Conservation (phyloP, 2,797 vertebrate species). For the Liparis tanakae region DNA sequence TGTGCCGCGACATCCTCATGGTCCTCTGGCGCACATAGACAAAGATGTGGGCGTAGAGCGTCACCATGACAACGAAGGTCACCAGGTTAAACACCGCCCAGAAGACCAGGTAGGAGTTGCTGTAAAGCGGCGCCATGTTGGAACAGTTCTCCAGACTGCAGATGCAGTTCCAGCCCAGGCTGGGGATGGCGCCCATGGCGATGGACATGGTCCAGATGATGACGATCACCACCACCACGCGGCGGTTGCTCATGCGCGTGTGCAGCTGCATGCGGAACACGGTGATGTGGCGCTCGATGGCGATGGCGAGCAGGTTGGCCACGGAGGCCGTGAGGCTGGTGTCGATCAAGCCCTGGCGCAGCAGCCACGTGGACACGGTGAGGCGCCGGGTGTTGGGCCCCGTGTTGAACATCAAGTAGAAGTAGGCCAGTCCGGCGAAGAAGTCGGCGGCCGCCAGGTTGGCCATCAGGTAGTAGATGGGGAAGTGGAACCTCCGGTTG, state of each 20-base stretch:
- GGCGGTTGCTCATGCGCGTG: conserved; percentile 97
- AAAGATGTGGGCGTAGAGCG: conserved; percentile 98
- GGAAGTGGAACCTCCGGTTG: conserved; percentile 99
- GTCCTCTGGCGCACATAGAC: conserved; percentile 98
- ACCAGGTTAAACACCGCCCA: conserved; percentile 99
- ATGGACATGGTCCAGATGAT: conserved; percentile 99
- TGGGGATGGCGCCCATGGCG: conserved; percentile 97
- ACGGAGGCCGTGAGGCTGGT: conserved; percentile 97
- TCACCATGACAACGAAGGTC: conserved; percentile 98
- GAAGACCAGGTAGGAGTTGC: conserved; percentile 98
- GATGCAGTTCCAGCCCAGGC: conserved; percentile 99
- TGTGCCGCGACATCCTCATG: conserved; percentile 99
- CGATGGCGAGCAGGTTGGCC: conserved; percentile 96
- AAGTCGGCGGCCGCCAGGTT: conserved; percentile 99
- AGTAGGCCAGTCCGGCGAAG: conserved; percentile 98
- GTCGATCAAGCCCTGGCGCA: conserved; percentile 97
- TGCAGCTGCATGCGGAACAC: conserved; percentile 99
- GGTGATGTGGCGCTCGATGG: conserved; percentile 97
- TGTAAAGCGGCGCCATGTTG: conserved; percentile 98
- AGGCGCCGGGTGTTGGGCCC: conserved; percentile 96
- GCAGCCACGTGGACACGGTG: conserved; percentile 96
- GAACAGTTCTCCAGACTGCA: conserved; percentile 92
- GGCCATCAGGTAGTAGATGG: conserved; percentile 99
- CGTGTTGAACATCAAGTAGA: conserved; percentile 99
- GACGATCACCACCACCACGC: conserved; percentile 96